These are phyloP conservation scores for Stratiomys singularior DNA, from an alignment of 2,888 invertebrate genomes.

Conservation along the genomic window DNA sequence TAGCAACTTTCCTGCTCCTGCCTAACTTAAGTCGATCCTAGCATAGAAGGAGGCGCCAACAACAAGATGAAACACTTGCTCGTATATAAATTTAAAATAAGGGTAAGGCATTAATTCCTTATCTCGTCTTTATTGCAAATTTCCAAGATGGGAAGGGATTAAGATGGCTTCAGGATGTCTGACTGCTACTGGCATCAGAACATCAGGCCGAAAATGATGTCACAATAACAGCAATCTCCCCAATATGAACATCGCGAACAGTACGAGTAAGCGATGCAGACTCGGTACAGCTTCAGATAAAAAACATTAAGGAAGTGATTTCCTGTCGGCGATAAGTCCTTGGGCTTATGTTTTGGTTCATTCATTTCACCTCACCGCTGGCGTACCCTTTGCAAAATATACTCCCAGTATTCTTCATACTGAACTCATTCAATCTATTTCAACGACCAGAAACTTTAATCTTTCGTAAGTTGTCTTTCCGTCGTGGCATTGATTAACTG, in stretches of 20 bases:
- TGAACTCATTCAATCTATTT: slow-evolving; percentile 16
- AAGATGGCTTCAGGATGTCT: neutral
- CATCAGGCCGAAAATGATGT: neutral
- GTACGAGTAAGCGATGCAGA: neutral
- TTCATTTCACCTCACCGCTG: neutral
- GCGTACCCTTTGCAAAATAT: too few relatives aligned
- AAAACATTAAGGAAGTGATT: slow-evolving; percentile 7
- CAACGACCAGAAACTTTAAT: slow-evolving; percentile 10
- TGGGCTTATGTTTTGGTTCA: neutral
- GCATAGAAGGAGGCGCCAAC: neutral
- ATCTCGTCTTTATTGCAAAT: slow-evolving; percentile 35
- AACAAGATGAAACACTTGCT: slow-evolving; percentile 4
- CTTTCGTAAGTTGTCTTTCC: neutral
- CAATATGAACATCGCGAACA: too few relatives aligned
- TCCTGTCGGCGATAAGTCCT: slow-evolving; percentile 26
- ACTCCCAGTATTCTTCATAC: neutral
- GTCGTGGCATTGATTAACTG: slow-evolving; percentile 8
- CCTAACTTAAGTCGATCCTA: neutral
- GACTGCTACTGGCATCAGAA: neutral
- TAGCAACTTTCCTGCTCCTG: neutral
- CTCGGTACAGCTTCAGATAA: neutral
- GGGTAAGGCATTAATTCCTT: slow-evolving; percentile 32
- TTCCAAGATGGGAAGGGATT: slow-evolving; percentile 24
- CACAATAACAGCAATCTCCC: neutral
- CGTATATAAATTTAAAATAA: slow-evolving; percentile 32